Base-by-base conservation (phyloP, 2,888 invertebrate species). In the Ptilodon capucinus region DNA sequence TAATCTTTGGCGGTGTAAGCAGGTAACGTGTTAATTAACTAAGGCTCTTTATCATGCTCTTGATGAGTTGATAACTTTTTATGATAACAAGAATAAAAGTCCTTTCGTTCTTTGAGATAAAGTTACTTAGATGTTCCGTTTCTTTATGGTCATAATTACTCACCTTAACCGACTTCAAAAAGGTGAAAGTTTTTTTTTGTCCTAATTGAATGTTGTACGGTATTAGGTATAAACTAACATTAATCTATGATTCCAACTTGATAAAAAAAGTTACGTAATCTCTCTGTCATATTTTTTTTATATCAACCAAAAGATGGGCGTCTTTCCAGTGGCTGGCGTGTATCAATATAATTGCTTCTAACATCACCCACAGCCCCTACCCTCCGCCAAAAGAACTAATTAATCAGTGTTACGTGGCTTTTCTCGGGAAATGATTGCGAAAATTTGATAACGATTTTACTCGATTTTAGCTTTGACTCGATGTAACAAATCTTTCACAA, bases 291-390 rank as follows among this genome's bases (percentile, higher is more conserved):
- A 8, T 8, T 23, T 23, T 23, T 23, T 4, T 23, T 0, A 23
- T 5, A 23, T 23, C 9, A 8, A 23, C 9, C 8, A 9, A 2
- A 23, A 23, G 23, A 23, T 23, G 23, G 23, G 6, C 23, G 34
- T 34, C n/a, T n/a, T n/a, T 13, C 16, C 36, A 36, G 18, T 11
- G n/a, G n/a, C n/a, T 73, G 50, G 69, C 71, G 72, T 75, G 75
- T 66, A 73, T 67, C 63, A 60, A 60, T 64, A 61, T 71, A 75
- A 75, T 73, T 72, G 73, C 64, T 67, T 67, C 61, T 64, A 64
- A 58, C 69, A 66, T 57, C 71, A 66, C 71, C 65, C 69, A 39
- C 48, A n/a, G 51, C 53, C 64, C 48, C 59, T 63, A 23, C 36
- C 36, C 14, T 11, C 18, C 40, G 52, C 59, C 51, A 73, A 75